Evolutionary conservation across 2,888 invertebrate species (phyloP), one percentile per base, ranked within the genome.

Genomic region (Leuctra nigra): DNA sequence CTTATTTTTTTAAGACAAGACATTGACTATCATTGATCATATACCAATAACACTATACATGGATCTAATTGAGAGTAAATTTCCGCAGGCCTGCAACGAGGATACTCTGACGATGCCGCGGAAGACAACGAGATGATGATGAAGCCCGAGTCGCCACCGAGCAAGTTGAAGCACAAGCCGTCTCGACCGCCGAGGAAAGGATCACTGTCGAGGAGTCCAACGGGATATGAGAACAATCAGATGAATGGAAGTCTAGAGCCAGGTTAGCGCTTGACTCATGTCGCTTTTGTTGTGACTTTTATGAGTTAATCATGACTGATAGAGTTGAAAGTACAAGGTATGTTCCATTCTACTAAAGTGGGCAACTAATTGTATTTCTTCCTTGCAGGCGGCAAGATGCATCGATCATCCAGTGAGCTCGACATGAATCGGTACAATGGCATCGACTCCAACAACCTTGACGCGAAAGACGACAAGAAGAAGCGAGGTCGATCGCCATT

Each of bases 401-500:
- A 86, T 54, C 78, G 87, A 4, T 84, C 87, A 0, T 80, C 83
- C 0, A 89, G 88, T 63, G 91, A 89, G 62, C 75, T 85, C 1
- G 87, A 91, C 66, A 82, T 90, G 75, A 81, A 84, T 4, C 79
- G 84, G 11, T 82, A 84, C 67, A 81, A 84, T 38, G 78, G 74
- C 66, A 74, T 76, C 68, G 68, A 13, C 74, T 44, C 75, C 24
- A 75, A 76, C 0, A 83, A 84, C 53, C 41, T 60, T 46, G 68
- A 65, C 58, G 79, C 80, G 6, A 82, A 85, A 64, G 80, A 84
- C 64, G 80, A 85, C 59, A 86, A 88, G 68, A 85, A 88, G 71
- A 83, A 85, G 68, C 77, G 94, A 9, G 92, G 93, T 54, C 82
- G 93, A 62, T 94, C 94, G 36, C 94, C 96, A 16, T 96, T 97